Evolutionary conservation across 2,888 invertebrate genomes (phyloP).

Genomic region (Eristalis tenax): DNA sequence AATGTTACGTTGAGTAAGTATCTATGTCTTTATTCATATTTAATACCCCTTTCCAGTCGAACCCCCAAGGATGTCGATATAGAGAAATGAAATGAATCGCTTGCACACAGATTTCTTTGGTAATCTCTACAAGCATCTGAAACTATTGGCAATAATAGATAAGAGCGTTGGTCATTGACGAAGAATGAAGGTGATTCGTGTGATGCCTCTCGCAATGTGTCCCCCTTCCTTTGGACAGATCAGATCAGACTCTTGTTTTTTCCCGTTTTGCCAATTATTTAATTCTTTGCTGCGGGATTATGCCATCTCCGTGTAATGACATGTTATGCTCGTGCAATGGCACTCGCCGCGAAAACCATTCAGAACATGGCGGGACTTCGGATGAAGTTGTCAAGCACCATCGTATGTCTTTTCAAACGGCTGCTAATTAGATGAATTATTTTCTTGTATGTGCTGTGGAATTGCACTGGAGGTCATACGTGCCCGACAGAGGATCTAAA

Average conservation of each 20-base stretch:
- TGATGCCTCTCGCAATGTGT: background rate
- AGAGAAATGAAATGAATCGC: conserved; percentile 65
- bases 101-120: conserved; percentile 34
- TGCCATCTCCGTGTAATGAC: conserved; percentile 53
- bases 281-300: conserved; percentile 62
- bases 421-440: conserved; percentile 56
- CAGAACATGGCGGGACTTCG: conserved; percentile 26
- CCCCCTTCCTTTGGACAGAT: background rate
- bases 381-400: conserved; percentile 61
- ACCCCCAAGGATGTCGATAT: conserved; percentile 47
- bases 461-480: background rate
- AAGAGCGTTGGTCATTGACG: conserved; percentile 32
- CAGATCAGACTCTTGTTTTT: conserved; percentile 40
- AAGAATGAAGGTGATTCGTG: conserved; percentile 35
- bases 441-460: conserved; percentile 9
- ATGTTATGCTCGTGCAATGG: conserved; percentile 33
- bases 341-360: conserved; percentile 14
- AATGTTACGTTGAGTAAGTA: conserved; percentile 95
- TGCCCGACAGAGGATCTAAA: background rate
- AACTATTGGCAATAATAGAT: conserved; percentile 66
- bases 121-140: conserved; percentile 61
- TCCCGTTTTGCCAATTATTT: conserved; percentile 61
- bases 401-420: conserved; percentile 19
- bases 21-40: background rate
- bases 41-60: background rate